Conservation (phyloP, 2,888 invertebrate species). For the Helleia helle region DNA sequence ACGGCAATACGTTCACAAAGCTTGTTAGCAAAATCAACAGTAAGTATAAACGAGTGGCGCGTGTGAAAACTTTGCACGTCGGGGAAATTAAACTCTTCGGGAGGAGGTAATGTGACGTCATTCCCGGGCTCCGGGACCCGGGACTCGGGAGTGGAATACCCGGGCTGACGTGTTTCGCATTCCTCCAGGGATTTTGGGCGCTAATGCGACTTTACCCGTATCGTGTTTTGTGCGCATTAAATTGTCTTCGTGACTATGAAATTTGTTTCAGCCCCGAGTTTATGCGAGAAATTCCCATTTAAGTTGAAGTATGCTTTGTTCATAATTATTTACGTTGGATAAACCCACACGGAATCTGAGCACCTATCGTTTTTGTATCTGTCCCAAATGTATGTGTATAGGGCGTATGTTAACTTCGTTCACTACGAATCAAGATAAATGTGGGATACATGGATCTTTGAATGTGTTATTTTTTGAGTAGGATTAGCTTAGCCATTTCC, state of each 20-base stretch:
- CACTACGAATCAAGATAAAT: too few species aligned
- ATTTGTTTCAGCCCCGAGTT: neutral
- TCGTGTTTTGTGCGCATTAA: too few species aligned
- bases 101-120: constrained; percentile 44
- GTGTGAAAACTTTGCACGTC: constrained; percentile 32
- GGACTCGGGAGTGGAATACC: neutral
- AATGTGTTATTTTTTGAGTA: too few species aligned
- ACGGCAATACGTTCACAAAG: too few species aligned
- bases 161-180: too few species aligned
- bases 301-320: constrained; percentile 3
- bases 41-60: constrained; percentile 4
- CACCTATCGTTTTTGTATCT: too few species aligned
- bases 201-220: constrained; percentile 9
- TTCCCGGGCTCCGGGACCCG: too few species aligned
- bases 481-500: too few species aligned
- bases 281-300: constrained; percentile 1
- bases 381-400: too few species aligned
- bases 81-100: constrained; percentile 63
- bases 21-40: neutral
- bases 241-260: neutral
- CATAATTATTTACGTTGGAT: neutral
- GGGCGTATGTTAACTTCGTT: too few species aligned
- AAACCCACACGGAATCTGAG: too few species aligned
- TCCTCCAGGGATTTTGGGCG: constrained; percentile 11
- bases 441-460: too few species aligned